Percentiles rank a stretch among this genome's conserved stretches.
These are phyloP conservation scores for Conopomorpha cramerella DNA, from an alignment of 1,140 invertebrate genomes.

Conservation along the genomic window DNA sequence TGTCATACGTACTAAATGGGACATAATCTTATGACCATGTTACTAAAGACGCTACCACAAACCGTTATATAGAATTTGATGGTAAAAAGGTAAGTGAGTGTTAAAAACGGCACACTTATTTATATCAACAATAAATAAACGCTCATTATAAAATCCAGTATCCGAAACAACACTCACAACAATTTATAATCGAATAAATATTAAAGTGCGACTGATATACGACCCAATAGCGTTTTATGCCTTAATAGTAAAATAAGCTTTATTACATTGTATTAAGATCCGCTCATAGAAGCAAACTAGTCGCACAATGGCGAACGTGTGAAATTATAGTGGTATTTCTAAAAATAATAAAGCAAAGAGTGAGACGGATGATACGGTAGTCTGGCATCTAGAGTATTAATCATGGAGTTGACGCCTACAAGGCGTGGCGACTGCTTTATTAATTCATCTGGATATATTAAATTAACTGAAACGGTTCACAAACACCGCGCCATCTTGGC, in stretches of 20 bases:
- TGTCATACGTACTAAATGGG: too few relatives aligned
- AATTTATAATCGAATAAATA: slow-evolving; percentile 33
- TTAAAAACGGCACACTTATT: too few relatives aligned
- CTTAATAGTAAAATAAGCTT: too few relatives aligned
- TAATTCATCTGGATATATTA: slow-evolving; percentile 47
- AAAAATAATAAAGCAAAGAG: background rate
- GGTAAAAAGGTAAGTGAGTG: too few relatives aligned
- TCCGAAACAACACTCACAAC: slow-evolving; percentile 12
- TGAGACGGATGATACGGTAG: slow-evolving; percentile 16
- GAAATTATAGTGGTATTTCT: slow-evolving; percentile 12
- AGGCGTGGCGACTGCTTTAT: slow-evolving; percentile 43
- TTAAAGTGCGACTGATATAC: slow-evolving; percentile 27
- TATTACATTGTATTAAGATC: too few relatives aligned
- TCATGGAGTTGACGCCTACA: slow-evolving; percentile 43
- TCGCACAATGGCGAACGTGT: slow-evolving; percentile 15
- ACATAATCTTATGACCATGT: too few relatives aligned
- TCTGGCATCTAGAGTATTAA: slow-evolving; percentile 33
- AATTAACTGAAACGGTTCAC: too few relatives aligned
- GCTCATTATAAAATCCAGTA: slow-evolving; percentile 16
- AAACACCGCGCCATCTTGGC: too few relatives aligned
- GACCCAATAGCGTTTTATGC: slow-evolving; percentile 12
- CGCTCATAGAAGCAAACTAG: too few relatives aligned
- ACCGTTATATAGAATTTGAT: too few relatives aligned
- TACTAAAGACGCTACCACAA: too few relatives aligned
- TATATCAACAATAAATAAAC: too few relatives aligned